A percentile compares a stretch with the other conserved stretches of the same genome.
Conservation (phyloP, 2,888 invertebrate species). For the Tenodera sinensis region DNA sequence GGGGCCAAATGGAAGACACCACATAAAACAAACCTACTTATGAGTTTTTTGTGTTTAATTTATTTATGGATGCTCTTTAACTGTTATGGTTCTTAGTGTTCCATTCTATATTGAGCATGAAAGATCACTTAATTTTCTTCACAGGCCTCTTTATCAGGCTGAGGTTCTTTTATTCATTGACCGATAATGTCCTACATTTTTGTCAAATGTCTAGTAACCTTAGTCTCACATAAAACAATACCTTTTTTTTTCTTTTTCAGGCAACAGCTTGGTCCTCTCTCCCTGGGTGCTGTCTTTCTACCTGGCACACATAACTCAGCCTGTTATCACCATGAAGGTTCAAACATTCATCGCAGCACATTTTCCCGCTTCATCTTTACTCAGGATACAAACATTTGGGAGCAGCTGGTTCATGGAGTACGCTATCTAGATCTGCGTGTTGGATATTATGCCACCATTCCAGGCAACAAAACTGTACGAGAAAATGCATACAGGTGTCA, state of each 20-base stretch:
- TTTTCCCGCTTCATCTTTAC: slow-evolving; percentile 49
- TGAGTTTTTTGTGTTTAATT: no score
- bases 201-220: no score
- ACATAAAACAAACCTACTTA: no score
- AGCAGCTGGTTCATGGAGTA: slow-evolving; percentile 79
- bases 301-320: slow-evolving; percentile 61
- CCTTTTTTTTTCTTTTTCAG: neutral
- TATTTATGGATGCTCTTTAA: no score
- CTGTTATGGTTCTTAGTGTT: no score
- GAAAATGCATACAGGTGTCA: slow-evolving; percentile 19
- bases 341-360: slow-evolving; percentile 46
- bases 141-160: no score
- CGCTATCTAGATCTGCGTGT: slow-evolving; percentile 78
- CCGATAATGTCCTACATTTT: no score
- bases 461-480: slow-evolving; percentile 5
- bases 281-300: slow-evolving; percentile 50
- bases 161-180: no score
- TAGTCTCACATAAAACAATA: neutral
- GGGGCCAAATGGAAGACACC: no score
- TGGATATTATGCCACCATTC: slow-evolving; percentile 56
- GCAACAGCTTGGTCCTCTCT: slow-evolving; percentile 51
- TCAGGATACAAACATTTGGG: slow-evolving; percentile 78
- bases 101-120: no score
- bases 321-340: slow-evolving; percentile 49
- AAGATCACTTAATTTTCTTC: no score